A percentile compares a stretch with the other conserved stretches of the same genome.
phyloP scores from a whole-genome alignment of 2,888 invertebrate genomes.

The Sphaerophoria taeniata region DNA sequence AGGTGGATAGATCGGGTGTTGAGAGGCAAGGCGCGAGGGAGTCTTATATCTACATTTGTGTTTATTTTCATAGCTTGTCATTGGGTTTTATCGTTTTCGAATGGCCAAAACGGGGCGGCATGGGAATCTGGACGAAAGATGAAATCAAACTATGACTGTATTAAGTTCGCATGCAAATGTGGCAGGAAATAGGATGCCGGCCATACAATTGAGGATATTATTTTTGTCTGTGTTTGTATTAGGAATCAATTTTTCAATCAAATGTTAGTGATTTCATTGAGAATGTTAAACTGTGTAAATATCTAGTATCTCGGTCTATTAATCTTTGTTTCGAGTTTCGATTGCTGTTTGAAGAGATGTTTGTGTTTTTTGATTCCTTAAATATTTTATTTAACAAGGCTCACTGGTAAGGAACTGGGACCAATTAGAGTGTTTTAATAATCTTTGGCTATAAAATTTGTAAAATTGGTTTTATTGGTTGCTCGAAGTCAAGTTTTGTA shows the following conservation, averaged over 20 bases:
- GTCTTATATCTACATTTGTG: constrained; percentile 44
- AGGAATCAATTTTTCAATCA: constrained; percentile 65
- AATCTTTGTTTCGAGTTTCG: neutral
- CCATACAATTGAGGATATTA: constrained; percentile 58
- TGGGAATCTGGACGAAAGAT: no score
- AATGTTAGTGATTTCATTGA: constrained; percentile 46
- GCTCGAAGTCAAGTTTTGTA: no score
- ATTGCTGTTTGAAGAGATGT: neutral
- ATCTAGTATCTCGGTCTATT: neutral
- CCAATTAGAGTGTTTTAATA: no score
- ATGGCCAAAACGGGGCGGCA: neutral
- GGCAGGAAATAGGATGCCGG: constrained; percentile 39
- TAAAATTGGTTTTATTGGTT: no score
- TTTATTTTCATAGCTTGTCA: constrained; percentile 66
- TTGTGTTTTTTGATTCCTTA: neutral
- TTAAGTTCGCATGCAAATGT: constrained; percentile 44
- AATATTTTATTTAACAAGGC: neutral
- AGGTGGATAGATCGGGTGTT: neutral
- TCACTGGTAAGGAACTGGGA: no score
- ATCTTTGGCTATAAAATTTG: no score
- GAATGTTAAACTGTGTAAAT: constrained; percentile 7
- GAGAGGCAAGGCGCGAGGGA: neutral
- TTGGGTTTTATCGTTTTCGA: constrained; percentile 49
- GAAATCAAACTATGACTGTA: constrained; percentile 22
- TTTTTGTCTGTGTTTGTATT: constrained; percentile 53